Evolutionary conservation across 2,888 invertebrate species (phyloP), one percentile per base, ranked within the genome.

Genomic region (Panorpa germanica): DNA sequence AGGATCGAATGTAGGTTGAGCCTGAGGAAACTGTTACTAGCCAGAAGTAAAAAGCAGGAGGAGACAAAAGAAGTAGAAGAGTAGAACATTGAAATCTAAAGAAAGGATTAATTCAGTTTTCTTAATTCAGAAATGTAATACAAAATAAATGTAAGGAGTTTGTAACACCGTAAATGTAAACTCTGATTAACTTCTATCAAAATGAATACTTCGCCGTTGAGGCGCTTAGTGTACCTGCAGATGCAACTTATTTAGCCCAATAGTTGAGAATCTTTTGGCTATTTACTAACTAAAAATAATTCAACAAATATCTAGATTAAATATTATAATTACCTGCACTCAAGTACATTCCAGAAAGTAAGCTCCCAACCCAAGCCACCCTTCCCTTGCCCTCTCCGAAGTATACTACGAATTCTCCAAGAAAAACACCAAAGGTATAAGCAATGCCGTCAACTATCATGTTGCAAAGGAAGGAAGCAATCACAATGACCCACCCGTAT

Each of bases 371-470:
- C 81, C 90, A 86, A 28, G 95, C 85, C 20, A 80, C 78, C 39
- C 73, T 83, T 32, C 83, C 83, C 45, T 80, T 81, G 31, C 83
- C 80, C 47, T 80, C 81, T 14, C 72, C 72, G 50, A 86, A 98
- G 49, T 73, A 73, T 3, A 55, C 59, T 36, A 80, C 80, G 45
- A 88, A 74, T 45, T 80, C 73, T 16, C 69, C 65, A 26, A 88
- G 65, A 59, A 88, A 86, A 47, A 95, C 80, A 31, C 96, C 95
- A 54, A 96, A 98, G 5, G 93, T 88, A 57, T 95, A 96, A n/a
- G 91, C 86, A 38, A 98, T 90, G 43, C 90, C 98, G 54, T 98
- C 96, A 33, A 98, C 91, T 43, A 96, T 82, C 63, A 96, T 71
- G 66, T 96, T 95, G 58, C 90, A 90, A 72, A 95, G 74, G 57